Base-by-base conservation (phyloP, 2,888 invertebrate genomes). In the Erebia ligea region DNA sequence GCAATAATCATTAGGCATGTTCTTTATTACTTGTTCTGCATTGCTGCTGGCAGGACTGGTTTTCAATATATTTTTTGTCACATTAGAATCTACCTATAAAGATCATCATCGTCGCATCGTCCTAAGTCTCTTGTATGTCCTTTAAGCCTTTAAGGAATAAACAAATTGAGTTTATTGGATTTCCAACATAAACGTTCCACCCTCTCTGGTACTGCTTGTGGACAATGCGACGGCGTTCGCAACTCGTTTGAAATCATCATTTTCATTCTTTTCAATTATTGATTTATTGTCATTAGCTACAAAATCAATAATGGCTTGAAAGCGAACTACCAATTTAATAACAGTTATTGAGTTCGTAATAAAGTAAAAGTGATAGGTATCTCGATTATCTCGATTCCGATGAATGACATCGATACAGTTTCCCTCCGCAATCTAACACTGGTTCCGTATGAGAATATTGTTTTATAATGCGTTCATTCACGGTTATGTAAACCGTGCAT, bases 401-500 rank as follows among this genome's bases (percentile, higher is more conserved):
- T 64, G 10, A 40, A 65, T 42, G 54, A 54, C 19, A 19, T 40
- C 56, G 40, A 66, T 45, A 66, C 56, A 2, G 45, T 45, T 57
- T 45, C 42, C 21, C 56, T 40, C 40, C 21, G 64, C 54, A 72
- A 72, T 40, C 59, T 48, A 52, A 70, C 64, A 67, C 59, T 65
- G 54, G 21, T 72, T 72, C 64, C 72, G 72, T 70, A 70, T 67
- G 50, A 42, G 66, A 52, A 71, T 71, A 71, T 71, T 58, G 64
- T 64, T 64, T 54, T 34, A 52, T 64, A 64, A 52, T 50, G 52
- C 64, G 34, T 64, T 50, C 9, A 64, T 64, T 50, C n/a, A 64
- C 52, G 34, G 17, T 64, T 64, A 34, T 17, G 34, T 64, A 64
- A 64, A 34, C 42, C 3, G 11, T 42, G 58, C 10, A 34, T 1